Conservation (phyloP, 1,140 invertebrate species). For the Bombus cullumanus region DNA sequence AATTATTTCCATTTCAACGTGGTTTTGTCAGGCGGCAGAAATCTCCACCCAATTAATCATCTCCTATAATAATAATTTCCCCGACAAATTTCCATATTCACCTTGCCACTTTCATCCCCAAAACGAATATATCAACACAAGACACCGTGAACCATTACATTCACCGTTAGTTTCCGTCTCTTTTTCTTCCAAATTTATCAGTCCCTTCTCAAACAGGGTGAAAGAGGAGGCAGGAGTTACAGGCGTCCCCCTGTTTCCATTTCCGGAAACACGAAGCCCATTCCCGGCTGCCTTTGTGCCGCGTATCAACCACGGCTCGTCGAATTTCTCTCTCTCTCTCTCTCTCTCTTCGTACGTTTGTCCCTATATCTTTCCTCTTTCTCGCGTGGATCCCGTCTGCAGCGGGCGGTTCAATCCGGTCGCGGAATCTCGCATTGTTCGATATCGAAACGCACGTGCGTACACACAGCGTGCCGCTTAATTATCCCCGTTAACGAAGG, state of each 20-base stretch:
- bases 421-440: constrained; percentile 43
- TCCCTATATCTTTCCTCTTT: background rate
- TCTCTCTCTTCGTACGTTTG: background rate
- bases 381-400: background rate
- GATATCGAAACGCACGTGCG: constrained; percentile 24
- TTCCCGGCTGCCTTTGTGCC: constrained; percentile 28
- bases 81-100: background rate
- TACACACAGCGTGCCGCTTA: constrained; percentile 42
- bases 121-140: background rate
- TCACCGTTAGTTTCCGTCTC: background rate
- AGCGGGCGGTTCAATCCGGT: constrained; percentile 23
- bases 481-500: constrained; percentile 60
- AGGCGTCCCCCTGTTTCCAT: constrained; percentile 18
- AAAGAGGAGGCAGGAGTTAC: background rate
- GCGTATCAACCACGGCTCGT: constrained; percentile 10
- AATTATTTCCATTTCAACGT: no score
- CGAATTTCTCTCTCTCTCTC: background rate
- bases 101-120: no score
- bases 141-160: no score
- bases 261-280: constrained; percentile 38
- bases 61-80: background rate
- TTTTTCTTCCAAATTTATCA: constrained; percentile 30
- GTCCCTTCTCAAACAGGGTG: background rate
- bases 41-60: background rate
- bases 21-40: no score